phyloP scores from a whole-genome alignment of 2,113 vertebrate genomes.

The Python bivittatus region DNA sequence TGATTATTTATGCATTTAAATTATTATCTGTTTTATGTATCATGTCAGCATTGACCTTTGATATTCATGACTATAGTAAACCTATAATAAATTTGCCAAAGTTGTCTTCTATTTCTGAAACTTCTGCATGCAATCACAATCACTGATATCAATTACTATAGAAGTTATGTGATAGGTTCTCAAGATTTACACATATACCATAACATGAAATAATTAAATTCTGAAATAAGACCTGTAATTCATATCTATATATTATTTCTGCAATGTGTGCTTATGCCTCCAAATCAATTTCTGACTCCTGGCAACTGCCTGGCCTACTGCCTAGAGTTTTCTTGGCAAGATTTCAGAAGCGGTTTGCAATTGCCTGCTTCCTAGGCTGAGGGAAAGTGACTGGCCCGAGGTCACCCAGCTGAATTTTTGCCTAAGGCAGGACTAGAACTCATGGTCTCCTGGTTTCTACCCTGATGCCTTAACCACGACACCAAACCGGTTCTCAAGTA shows the following conservation, averaged over 20 bases:
- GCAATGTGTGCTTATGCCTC: too few species aligned
- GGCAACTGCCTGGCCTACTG: too few species aligned
- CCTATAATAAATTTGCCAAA: constrained; percentile 49
- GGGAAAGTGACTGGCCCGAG: too few species aligned
- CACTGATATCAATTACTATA: constrained; percentile 39
- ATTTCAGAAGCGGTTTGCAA: too few species aligned
- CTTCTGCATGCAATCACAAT: constrained; percentile 37
- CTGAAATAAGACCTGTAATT: background rate
- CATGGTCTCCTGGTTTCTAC: too few species aligned
- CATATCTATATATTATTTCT: background rate
- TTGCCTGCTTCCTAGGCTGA: too few species aligned
- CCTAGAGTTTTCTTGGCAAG: too few species aligned
- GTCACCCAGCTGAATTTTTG: too few species aligned
- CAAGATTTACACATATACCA: constrained; percentile 24
- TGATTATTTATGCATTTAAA: constrained; percentile 55
- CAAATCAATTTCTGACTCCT: too few species aligned
- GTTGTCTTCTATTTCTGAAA: constrained; percentile 44
- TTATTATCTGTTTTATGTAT: constrained; percentile 59
- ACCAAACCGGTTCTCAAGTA: too few species aligned
- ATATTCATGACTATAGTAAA: constrained; percentile 51
- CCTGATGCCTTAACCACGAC: too few species aligned
- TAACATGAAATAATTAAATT: constrained; percentile 23
- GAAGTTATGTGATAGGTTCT: constrained; percentile 34
- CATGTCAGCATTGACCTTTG: constrained; percentile 51
- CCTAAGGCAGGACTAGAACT: too few species aligned